Base-by-base conservation (phyloP, 2,797 vertebrate genomes). In the Rhinophrynus dorsalis region DNA sequence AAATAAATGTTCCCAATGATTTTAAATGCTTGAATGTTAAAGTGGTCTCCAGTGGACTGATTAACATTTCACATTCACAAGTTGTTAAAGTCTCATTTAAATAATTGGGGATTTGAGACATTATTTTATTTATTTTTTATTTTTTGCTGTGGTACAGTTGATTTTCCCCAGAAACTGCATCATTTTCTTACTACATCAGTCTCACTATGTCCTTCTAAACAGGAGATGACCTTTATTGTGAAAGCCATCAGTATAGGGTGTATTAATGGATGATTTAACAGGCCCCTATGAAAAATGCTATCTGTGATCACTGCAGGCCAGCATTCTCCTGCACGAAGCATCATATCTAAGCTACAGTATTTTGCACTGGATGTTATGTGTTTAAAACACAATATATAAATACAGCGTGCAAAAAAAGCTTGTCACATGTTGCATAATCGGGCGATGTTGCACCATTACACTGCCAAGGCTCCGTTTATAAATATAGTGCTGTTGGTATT, bases 221-320 rank as follows among this genome's bases (percentile, higher is more conserved):
- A 18, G 42, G 15, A 45, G 42, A 5, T 51, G 45, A 63, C 47
- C 47, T 63, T 38, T 63, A 37, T 33, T 17, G 15, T 10, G 23
- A 26, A 21, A 64, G 47, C 9, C 48, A 24, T 24, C 33, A 44
- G 38, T 47, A 23, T 52, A 10, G 12, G 6, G 5, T 51, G 3
- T 18, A 1, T 24, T 32, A 32, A 61, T 48, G 26, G 27, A 47
- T 45, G 51, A 11, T 15, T 44, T 38, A 5, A n/a, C 30, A 37
- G 12, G 21, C 20, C 10, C 11, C 45, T n/a, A 7, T 38, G 37
- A 38, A n/a, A 37, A 4, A 4, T 30, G 29, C 4, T 30, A 30
- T 30, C 4, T 30, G 29, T n/a, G n/a, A n/a, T n/a, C 4, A 42
- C 38, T 15, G 15, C 38, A 15, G 38, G 17, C 38, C 15, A 15